Evolutionary conservation across 2,888 invertebrate genomes (phyloP), one percentile per base, ranked within the genome.

Genomic region (Oscheius myriophilus): DNA sequence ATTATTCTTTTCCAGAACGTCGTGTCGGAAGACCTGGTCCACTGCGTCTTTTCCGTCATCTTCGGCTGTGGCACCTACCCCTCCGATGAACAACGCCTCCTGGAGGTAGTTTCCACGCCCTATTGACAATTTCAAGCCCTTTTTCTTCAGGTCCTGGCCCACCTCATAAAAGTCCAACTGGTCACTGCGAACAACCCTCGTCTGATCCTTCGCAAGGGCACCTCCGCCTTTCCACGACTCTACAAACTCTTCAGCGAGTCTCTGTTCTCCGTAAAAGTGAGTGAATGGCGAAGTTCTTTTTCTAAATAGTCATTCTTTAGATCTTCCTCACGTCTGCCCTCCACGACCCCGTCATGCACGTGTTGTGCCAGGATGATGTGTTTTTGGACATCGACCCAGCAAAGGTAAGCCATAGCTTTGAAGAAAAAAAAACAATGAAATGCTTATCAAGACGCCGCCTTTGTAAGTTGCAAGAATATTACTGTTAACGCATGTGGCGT

Each of bases 241-340:
- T 96, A 94, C 89, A 92, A 92, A 52, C 91, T 93, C 63, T 92
- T 95, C 86, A 92, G 93, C 62, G 96, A 96, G 85, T 92, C 92
- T 0, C 91, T 95, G 81, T 92, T 93, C 81, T 92, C 95, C 0
- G 93, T 95, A 0, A 93, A 95, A 81, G 84, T 85, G n/a, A n/a
- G n/a, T 16, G 12, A 57, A 16, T 39, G 46, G 45, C 23, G 9
- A 43, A 1, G 14, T 21, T 1, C 42, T 4, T 11, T 58, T 21
- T 25, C n/a, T n/a, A 4, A 14, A 41, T 23, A 1, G 18, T 42
- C n/a, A n/a, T 39, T 46, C 2, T 70, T 16, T 53, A 83, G 82
- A 91, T 95, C 83, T 97, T 96, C 89, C 90, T 98, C 25, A 92
- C 94, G 2, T 93, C 95, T 0, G 93, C 95, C 0, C 90, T 97